Conservation (phyloP, 2,888 invertebrate species). For the Amphipoea lucens region DNA sequence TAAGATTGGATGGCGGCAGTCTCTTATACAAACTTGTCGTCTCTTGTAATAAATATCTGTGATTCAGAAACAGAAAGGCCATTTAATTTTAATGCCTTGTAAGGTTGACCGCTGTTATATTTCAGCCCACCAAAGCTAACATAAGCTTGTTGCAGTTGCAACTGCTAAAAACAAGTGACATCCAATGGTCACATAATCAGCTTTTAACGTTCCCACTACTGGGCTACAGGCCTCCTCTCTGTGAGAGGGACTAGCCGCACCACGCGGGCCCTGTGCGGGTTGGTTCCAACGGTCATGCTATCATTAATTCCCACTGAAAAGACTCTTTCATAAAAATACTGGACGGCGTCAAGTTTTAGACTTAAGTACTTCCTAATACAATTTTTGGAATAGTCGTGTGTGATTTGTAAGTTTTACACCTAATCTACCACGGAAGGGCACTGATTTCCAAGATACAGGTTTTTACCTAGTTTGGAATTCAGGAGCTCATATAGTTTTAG, state of each 20-base stretch:
- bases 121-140: background rate
- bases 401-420: too few species aligned
- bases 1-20: background rate
- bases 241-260: background rate
- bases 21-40: background rate
- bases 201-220: background rate
- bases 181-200: background rate
- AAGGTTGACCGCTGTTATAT: background rate
- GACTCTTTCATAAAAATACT: background rate
- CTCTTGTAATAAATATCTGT: background rate
- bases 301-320: background rate
- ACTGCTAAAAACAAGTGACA: background rate
- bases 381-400: too few species aligned
- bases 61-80: background rate
- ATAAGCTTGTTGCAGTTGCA: background rate
- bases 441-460: too few species aligned
- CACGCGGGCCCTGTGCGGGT: background rate
- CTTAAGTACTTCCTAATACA: too few species aligned
- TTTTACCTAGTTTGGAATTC: too few species aligned
- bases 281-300: background rate
- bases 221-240: background rate
- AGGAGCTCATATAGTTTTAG: too few species aligned
- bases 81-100: background rate
- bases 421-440: too few species aligned
- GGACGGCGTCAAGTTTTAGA: too few species aligned